Evolutionary conservation across 2,113 vertebrate species (phyloP), one percentile per base, ranked within the genome.

Genomic region (Rhadina sibilatrix): DNA sequence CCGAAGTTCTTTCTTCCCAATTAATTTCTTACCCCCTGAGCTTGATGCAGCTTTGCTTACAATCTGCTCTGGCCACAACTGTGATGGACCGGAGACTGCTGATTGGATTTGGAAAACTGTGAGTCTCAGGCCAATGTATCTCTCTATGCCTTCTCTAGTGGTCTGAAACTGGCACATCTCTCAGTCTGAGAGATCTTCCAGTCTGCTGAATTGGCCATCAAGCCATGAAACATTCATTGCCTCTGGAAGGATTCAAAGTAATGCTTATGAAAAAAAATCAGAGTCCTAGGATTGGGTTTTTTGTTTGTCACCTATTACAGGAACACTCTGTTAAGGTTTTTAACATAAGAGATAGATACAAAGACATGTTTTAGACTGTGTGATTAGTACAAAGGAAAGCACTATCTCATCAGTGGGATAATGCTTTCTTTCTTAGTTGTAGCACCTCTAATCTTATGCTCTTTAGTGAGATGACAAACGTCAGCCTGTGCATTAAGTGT

Each of bases 221-320:
- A 87, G n/a, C 25, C 42, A 30, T 28, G 40, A 80, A 90, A 61
- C 16, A 74, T 61, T 90, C 33, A 53, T 57, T 86, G 35, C 9
- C 28, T 40, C 49, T 57, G 37, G 25, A 91, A 87, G 56, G 42
- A 69, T 5, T 61, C 16, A 42, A 80, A 93, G 23, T 46, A 80
- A 42, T 42, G 23, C 19, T 46, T 5, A 0, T 65, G 59, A 11
- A 83, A 79, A 81, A 77, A n/a, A 25, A 35, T 54, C 10, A 46
- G 9, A 66, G 15, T 23, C 16, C 22, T 46, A 63, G 33, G 11
- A 52, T 1, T 23, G 10, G 0, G 1, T 2, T 2, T 8, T 64
- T 56, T n/a, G 3, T 56, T 90, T 42, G 15, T 61, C 44, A 50
- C 5, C 16, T 81, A 16, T 52, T 74, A 19, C 27, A 83, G 37